phyloP scores from a whole-genome alignment of 1,140 invertebrate species.

The Bombus confusus region DNA sequence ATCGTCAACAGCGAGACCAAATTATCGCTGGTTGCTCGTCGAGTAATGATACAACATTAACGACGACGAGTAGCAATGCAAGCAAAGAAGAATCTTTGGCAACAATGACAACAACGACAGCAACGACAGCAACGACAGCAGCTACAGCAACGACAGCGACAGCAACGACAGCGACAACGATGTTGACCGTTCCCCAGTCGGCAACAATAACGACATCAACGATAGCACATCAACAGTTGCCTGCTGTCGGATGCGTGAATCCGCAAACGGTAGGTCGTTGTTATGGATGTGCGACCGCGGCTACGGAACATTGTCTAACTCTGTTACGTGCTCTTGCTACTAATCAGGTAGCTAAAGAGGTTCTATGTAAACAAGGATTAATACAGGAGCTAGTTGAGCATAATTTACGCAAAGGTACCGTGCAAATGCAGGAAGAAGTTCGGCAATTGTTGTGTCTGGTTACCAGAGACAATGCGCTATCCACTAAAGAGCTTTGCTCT shows the following conservation, averaged over 20 bases:
- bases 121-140: neutral
- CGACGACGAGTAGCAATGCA: neutral
- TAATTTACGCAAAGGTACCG: constrained; percentile 91
- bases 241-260: constrained; percentile 46
- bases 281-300: constrained; percentile 93
- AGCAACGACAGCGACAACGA: neutral
- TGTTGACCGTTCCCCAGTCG: neutral
- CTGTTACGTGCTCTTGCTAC: constrained; percentile 95
- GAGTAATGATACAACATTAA: neutral
- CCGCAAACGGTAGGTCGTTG: constrained; percentile 84
- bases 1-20: constrained; percentile 89
- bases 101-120: too few species aligned
- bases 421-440: constrained; percentile 93
- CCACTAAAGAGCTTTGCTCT: constrained; percentile 93
- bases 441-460: constrained; percentile 93
- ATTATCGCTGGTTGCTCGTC: neutral
- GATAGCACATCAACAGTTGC: neutral
- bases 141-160: too few species aligned
- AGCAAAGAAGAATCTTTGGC: neutral
- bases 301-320: constrained; percentile 96
- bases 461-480: constrained; percentile 94
- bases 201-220: neutral
- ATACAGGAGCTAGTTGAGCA: constrained; percentile 95
- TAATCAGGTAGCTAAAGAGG: constrained; percentile 89
- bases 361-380: constrained; percentile 93